phyloP scores from a whole-genome alignment of 1,140 invertebrate genomes.

The Drosophila triauraria region DNA sequence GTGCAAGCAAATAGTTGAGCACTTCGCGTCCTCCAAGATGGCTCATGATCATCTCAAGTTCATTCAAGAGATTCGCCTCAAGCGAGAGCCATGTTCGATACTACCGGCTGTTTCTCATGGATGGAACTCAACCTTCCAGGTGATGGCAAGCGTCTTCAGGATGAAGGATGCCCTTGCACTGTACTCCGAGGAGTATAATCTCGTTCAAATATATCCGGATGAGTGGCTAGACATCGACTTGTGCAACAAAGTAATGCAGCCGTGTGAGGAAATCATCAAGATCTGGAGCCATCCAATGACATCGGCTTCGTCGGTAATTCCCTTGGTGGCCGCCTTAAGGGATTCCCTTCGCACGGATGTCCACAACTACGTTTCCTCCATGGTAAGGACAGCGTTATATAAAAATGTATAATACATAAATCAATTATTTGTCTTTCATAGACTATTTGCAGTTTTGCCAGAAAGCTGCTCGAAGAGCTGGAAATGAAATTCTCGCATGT shows the following conservation, averaged over 20 bases:
- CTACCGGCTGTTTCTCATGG: not conserved
- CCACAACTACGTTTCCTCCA: constrained; percentile 62
- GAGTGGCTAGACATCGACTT: constrained; percentile 66
- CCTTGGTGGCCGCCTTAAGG: constrained; percentile 53
- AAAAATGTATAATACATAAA: not conserved
- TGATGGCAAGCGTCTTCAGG: constrained; percentile 36
- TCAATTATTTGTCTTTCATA: not conserved
- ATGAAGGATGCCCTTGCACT: constrained; percentile 53
- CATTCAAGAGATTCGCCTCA: constrained; percentile 56
- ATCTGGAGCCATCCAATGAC: constrained; percentile 49
- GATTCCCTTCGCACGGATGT: constrained; percentile 60
- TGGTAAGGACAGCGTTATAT: constrained; percentile 21
- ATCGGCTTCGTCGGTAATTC: constrained; percentile 61
- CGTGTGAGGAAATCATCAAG: constrained; percentile 56
- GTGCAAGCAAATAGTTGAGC: constrained; percentile 54
- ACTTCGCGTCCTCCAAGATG: constrained; percentile 44
- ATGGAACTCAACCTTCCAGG: constrained; percentile 50
- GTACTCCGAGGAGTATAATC: constrained; percentile 57
- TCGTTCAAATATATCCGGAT: constrained; percentile 58
- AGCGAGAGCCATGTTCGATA: constrained; percentile 19
- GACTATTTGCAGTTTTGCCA: constrained; percentile 61
- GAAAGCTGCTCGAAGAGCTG: constrained; percentile 60
- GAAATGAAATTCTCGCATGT: constrained; percentile 48
- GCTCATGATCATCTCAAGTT: constrained; percentile 52
- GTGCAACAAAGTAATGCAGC: constrained; percentile 61